Evolutionary conservation across 2,888 invertebrate species (phyloP), one percentile per base, ranked within the genome.

Genomic region (Ennomos quercinarius): DNA sequence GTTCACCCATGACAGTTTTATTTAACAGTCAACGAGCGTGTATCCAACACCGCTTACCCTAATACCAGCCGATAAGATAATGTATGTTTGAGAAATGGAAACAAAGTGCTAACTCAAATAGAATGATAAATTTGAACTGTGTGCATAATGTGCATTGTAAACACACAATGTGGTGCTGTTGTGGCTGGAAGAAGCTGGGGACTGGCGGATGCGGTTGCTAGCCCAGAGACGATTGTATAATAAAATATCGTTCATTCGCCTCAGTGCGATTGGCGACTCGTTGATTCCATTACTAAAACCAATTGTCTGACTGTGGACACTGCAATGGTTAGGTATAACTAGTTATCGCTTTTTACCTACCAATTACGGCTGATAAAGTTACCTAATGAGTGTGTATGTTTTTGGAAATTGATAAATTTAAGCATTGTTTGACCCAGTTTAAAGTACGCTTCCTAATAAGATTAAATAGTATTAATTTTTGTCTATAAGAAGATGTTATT

Each of bases 41-140:
- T 79, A 74, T 64, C 67, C 78, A 62, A 73, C 39, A 37, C 63
- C 11, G 80, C 74, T 78, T 73, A 73, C 70, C 81, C 83, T 83
- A 89, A 83, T 87, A 83, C 76, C 66, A 58, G 59, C 64, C 65
- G 91, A 91, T 91, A 91, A 91, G 89, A 90, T 89, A 87, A 61
- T 70, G 67, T 69, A 61, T 85, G 81, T 85, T 86, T 83, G 84
- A 78, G 78, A 80, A 81, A 83, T 80, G 78, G 74, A 78, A 78
- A 87, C 81, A 81, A 80, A 78, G 74, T 80, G 72, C 66, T 67
- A 74, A 77, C 72, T 76, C 72, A 83, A 81, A 79, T 68, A 76
- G 68, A 69, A 66, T 73, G 75, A 83, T 81, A 81, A 73, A 74
- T 73, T 67, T 71, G 71, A 73, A 68, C 73, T 66, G 55, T 67